Evolutionary conservation across 2,888 invertebrate genomes (phyloP).

Genomic region (Macroteleia sp.): DNA sequence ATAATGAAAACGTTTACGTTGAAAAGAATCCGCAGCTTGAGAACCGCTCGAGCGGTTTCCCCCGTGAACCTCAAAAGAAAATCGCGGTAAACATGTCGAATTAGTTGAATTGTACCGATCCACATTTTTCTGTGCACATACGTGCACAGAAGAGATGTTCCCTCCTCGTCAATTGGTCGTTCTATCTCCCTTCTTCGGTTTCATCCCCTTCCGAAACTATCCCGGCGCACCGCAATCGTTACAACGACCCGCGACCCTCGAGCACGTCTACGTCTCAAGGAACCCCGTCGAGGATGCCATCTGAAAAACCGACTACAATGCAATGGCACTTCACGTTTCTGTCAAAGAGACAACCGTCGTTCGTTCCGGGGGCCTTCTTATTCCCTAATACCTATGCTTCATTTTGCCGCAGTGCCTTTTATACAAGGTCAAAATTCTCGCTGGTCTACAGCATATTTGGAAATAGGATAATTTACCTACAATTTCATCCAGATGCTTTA

Average conservation of each 20-base stretch:
- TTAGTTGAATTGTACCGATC: background rate
- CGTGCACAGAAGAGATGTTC: background rate
- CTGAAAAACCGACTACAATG: conserved; percentile 37
- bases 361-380: too few species aligned
- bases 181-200: conserved; percentile 10
- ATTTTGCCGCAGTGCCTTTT: conserved; percentile 3
- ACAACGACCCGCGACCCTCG: conserved; percentile 49
- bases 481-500: too few species aligned
- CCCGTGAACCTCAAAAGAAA: too few species aligned
- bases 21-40: too few species aligned
- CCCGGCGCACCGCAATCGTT: conserved; percentile 36
- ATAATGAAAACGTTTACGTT: too few species aligned
- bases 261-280: conserved; percentile 59
- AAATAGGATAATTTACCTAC: background rate
- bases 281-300: conserved; percentile 38
- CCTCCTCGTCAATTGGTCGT: conserved; percentile 5
- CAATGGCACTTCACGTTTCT: conserved; percentile 22
- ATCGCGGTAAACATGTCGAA: conserved; percentile 12
- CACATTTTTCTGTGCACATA: too few species aligned
- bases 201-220: conserved; percentile 35
- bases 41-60: too few species aligned
- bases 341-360: conserved; percentile 27
- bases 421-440: conserved; percentile 24
- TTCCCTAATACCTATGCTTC: background rate
- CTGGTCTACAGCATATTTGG: too few species aligned